These are phyloP conservation scores for Marcusenius ussheri DNA, from an alignment of 2,113 vertebrate genomes.

Conservation along the genomic window DNA sequence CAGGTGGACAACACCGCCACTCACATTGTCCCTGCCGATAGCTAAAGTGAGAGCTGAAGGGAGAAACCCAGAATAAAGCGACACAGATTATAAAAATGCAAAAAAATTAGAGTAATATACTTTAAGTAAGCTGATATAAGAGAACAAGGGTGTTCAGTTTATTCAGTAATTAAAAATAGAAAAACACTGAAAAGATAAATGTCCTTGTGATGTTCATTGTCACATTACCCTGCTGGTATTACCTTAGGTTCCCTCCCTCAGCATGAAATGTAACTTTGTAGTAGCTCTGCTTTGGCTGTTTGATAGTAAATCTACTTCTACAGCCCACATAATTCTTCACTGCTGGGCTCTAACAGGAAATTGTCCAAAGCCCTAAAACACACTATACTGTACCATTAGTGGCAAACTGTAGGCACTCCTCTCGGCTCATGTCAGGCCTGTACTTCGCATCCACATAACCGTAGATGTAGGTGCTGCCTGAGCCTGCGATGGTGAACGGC, in stretches of 20 bases:
- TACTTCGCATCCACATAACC: slow-evolving; percentile 64
- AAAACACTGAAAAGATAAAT: not conserved
- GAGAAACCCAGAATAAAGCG: not conserved
- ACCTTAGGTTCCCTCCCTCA: not conserved
- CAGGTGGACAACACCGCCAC: slow-evolving; percentile 59
- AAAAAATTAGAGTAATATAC: not conserved
- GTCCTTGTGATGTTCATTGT: not conserved
- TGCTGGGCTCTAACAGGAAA: not conserved
- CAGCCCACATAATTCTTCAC: not conserved
- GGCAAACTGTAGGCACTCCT: slow-evolving; percentile 53
- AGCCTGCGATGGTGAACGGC: slow-evolving; percentile 58
- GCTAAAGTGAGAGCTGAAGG: slow-evolving; percentile 56
- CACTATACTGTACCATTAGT: slow-evolving; percentile 54
- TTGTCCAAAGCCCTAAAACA: not conserved
- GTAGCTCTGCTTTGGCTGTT: not conserved
- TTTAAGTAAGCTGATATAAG: not conserved
- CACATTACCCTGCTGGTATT: not conserved
- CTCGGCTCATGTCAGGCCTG: slow-evolving; percentile 56
- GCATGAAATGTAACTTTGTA: not conserved
- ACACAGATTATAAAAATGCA: too few species aligned
- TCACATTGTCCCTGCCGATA: slow-evolving; percentile 64
- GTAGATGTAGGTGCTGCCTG: slow-evolving; percentile 62
- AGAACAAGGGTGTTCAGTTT: not conserved
- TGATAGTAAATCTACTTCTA: not conserved
- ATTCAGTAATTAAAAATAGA: not conserved